These are phyloP conservation scores for Steinernema carpocapsae DNA, from an alignment of 2,888 invertebrate species.

Conservation along the genomic window DNA sequence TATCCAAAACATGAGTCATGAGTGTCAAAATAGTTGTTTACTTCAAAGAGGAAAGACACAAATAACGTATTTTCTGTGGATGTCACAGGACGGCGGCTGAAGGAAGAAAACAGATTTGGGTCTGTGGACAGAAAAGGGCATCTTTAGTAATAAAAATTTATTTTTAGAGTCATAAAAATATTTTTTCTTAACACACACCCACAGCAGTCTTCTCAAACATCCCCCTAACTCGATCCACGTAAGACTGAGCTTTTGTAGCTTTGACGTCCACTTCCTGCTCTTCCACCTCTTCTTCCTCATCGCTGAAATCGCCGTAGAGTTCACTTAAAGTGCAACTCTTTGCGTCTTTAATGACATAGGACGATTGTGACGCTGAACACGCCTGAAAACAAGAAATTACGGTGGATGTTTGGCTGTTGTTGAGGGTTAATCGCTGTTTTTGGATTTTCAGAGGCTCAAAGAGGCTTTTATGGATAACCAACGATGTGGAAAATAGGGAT, in stretches of 20 bases:
- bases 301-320: slow-evolving; percentile 25
- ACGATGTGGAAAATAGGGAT: no score
- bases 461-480: no score
- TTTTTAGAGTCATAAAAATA: no score
- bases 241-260: no score
- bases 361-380: neutral
- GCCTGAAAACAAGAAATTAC: neutral
- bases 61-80: slow-evolving; percentile 27
- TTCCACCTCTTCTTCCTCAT: neutral
- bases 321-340: neutral
- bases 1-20: slow-evolving; percentile 12
- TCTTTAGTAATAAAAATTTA: no score
- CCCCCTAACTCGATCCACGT: no score
- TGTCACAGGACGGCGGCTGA: no score
- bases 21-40: slow-evolving; percentile 11
- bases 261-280: no score
- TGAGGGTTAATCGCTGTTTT: neutral
- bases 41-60: neutral
- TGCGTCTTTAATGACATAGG: neutral
- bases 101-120: no score
- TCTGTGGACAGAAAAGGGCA: no score
- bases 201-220: no score
- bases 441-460: neutral
- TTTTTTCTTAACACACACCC: no score
- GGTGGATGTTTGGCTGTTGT: neutral